phyloP scores from a whole-genome alignment of 2,797 vertebrate genomes.

The Columba guinea region DNA sequence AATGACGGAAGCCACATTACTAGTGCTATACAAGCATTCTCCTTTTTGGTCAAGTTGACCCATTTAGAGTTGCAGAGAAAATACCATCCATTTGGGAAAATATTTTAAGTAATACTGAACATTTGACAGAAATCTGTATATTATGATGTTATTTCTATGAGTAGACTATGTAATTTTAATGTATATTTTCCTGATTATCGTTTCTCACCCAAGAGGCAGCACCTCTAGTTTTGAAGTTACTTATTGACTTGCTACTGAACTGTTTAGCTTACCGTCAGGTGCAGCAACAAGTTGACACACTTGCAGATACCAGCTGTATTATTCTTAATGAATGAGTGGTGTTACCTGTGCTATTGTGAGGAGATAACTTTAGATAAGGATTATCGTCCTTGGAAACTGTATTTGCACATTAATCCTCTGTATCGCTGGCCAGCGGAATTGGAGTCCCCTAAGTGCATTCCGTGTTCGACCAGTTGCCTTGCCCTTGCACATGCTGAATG shows the following conservation, averaged over 20 bases:
- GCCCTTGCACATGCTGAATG: not conserved
- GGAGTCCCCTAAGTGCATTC: not conserved
- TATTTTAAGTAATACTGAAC: not conserved
- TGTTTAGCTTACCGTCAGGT: not conserved
- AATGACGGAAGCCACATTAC: not conserved
- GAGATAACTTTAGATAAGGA: not conserved
- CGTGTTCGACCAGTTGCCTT: not conserved
- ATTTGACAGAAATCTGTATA: not conserved
- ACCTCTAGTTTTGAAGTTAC: not conserved
- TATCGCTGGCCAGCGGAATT: not conserved
- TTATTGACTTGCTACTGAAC: not conserved
- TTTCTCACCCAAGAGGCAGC: not conserved
- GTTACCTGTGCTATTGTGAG: rapidly evolving
- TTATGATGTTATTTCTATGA: not conserved
- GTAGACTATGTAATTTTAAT: not conserved
- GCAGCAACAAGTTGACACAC: not conserved
- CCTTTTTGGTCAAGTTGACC: not conserved
- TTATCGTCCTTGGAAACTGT: not conserved
- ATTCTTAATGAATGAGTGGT: not conserved
- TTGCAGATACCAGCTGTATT: not conserved
- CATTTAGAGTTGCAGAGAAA: not conserved
- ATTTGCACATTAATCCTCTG: not conserved
- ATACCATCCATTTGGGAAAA: not conserved
- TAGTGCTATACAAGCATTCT: not conserved
- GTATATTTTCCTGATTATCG: not conserved